These are phyloP conservation scores for Atta cephalotes DNA, from an alignment of 1,140 invertebrate genomes.

Conservation along the genomic window DNA sequence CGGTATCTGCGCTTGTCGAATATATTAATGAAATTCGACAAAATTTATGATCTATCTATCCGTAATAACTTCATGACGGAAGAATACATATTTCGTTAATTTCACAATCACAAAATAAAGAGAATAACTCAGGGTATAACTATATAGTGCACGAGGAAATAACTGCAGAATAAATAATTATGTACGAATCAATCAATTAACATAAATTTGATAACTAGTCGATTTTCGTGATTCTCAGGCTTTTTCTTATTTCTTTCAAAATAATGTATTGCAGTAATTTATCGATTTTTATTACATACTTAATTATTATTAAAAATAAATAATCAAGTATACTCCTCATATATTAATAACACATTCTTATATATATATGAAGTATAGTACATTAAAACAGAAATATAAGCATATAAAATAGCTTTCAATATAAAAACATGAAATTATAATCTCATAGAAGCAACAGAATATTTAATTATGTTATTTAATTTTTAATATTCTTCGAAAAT, in stretches of 20 bases:
- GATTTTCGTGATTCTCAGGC: not conserved
- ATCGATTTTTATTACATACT: not conserved
- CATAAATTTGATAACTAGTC: not conserved
- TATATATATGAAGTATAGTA: not conserved
- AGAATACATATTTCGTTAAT: not conserved
- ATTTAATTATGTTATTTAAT: not conserved
- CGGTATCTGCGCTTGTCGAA: conserved; percentile 63
- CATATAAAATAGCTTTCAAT: not conserved
- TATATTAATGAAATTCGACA: conserved; percentile 13
- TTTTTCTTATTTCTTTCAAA: not conserved
- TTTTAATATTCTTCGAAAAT: not conserved
- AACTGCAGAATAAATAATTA: not conserved
- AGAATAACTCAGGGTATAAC: too few species aligned
- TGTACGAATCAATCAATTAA: not conserved
- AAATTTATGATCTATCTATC: conserved; percentile 18
- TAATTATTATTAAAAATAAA: not conserved
- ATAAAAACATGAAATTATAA: not conserved
- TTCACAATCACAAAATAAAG: conserved; percentile 16
- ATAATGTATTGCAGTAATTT: not conserved
- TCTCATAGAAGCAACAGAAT: not conserved
- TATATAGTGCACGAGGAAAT: not conserved
- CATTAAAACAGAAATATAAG: conserved; percentile 1
- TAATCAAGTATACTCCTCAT: not conserved
- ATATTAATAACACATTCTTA: not conserved
- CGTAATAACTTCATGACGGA: too few species aligned